Conservation (phyloP, 2,113 vertebrate species). For the Hiodon alosoides region DNA sequence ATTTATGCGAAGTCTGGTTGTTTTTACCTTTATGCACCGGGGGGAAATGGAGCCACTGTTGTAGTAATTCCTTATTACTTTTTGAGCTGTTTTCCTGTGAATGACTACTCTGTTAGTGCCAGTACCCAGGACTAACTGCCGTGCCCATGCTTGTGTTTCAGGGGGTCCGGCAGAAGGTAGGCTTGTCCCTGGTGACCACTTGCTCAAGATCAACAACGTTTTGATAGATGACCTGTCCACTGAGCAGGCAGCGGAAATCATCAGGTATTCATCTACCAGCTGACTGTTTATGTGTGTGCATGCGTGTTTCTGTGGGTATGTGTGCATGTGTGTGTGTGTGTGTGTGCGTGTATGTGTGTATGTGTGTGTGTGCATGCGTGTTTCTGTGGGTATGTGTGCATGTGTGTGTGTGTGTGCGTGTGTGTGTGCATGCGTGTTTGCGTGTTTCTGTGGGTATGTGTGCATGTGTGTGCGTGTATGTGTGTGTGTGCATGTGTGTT, state of each 20-base stretch:
- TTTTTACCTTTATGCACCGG: too few species aligned
- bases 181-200: constrained; percentile 82
- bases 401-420: too few species aligned
- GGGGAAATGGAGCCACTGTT: too few species aligned
- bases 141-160: constrained; percentile 43
- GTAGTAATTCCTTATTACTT: too few species aligned
- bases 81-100: too few species aligned
- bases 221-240: constrained; percentile 63
- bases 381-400: too few species aligned
- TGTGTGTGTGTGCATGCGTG: background rate
- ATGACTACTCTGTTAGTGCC: background rate
- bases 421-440: background rate
- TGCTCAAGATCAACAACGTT: constrained; percentile 77
- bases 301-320: background rate
- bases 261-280: constrained; percentile 66
- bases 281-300: background rate
- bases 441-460: background rate
- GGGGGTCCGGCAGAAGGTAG: constrained; percentile 87
- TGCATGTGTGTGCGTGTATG: too few species aligned
- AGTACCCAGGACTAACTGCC: background rate
- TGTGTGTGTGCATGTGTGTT: background rate
- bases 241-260: constrained; percentile 69
- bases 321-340: too few species aligned
- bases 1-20: constrained; percentile 16
- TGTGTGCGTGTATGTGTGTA: constrained; percentile 3